A percentile compares a stretch with the other conserved stretches of the same genome.
phyloP scores from a whole-genome alignment of 2,797 vertebrate genomes.

The Pogoniulus pusillus region DNA sequence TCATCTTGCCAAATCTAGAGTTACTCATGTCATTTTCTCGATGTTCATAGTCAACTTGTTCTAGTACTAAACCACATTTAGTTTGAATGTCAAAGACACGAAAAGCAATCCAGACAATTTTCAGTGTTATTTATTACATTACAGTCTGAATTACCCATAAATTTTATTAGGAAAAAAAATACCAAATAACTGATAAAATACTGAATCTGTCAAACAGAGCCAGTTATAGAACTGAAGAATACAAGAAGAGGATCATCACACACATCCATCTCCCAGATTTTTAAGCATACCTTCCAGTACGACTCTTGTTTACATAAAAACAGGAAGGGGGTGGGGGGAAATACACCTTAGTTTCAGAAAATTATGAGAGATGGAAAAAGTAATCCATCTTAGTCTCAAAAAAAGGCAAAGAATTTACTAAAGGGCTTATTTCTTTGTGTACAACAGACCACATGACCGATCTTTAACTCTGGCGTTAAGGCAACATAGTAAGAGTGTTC shows the following conservation, averaged over 20 bases:
- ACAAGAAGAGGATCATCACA: background rate
- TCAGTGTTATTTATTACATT: background rate
- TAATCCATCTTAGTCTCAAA: background rate
- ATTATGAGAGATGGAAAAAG: background rate
- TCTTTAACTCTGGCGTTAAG: constrained; percentile 45
- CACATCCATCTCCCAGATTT: background rate
- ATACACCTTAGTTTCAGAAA: background rate
- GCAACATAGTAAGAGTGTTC: background rate
- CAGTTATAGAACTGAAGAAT: background rate
- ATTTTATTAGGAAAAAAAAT: background rate
- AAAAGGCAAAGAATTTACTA: background rate
- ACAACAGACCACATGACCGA: background rate
- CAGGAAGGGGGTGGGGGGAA: background rate
- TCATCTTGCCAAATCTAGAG: background rate
- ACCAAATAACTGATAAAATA: background rate
- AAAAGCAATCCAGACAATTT: background rate
- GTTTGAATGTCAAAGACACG: background rate
- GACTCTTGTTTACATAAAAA: background rate
- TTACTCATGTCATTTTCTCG: background rate
- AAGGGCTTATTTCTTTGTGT: background rate
- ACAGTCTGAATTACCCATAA: background rate
- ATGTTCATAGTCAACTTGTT: background rate
- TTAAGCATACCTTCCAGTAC: background rate
- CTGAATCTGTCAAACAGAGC: background rate
- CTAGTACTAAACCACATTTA: background rate